Evolutionary conservation across 1,140 invertebrate species (phyloP), one percentile per base, ranked within the genome.

Genomic region (Charaxes varanes): DNA sequence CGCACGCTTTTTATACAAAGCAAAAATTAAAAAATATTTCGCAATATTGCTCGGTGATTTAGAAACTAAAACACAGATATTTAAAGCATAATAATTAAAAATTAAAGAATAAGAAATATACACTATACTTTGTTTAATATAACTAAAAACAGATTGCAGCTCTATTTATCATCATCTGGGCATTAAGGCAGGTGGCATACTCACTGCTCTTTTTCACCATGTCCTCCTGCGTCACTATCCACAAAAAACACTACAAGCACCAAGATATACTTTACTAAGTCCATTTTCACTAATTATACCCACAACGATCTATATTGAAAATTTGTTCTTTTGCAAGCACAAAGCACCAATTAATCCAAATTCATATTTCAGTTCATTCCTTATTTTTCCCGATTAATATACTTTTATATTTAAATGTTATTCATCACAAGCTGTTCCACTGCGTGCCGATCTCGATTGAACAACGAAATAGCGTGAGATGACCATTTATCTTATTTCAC

Each of bases 401-500:
- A 16, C 11, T 7, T 2, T 19, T 19, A 33, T 18, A 21, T 33
- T 33, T 11, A 41, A 48, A 3, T 23, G 21, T 17, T 27, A 6
- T 19, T 30, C 26, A 38, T 16, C 24, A 28, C 35, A 10, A 27
- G 43, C 57, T 46, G 53, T 62, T 44, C 53, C 33, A 45, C 43
- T 37, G 49, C 38, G 48, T 53, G 37, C 64, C 36, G 40, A 41
- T 41, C 49, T 48, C 46, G 58, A 65, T 74, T 77, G 73, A 76
- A 62, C 55, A 62, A 60, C 50, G 51, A 49, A 63, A 69, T 60
- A 69, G 66, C 52, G 52, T 56, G 68, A 70, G 71, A 70, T 78
- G 66, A 69, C 72, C 73, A 79, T 82, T 79, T 82, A 79, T 73
- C 67, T 63, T 66, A 78, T 79, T 82, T 82, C 74, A 68, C 78